phyloP scores from a whole-genome alignment of 2,113 vertebrate genomes.

The Gallinago media region DNA sequence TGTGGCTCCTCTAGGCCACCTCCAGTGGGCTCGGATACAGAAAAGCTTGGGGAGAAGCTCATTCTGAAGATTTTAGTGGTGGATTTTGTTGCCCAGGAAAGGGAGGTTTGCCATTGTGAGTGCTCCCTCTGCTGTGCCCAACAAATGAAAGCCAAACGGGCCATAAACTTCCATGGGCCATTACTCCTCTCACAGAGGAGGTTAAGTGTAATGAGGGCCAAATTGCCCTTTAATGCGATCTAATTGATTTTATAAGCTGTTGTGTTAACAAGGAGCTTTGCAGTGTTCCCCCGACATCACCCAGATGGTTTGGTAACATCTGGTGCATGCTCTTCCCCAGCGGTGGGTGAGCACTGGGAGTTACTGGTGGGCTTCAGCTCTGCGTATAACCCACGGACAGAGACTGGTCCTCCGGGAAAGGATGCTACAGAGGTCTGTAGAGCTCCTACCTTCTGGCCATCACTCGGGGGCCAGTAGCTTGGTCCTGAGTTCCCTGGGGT shows the following conservation, averaged over 20 bases:
- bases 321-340: background rate
- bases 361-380: background rate
- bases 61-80: accelerated
- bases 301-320: background rate
- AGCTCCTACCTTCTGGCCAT: background rate
- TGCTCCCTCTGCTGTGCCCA: background rate
- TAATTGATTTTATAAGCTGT: conserved; percentile 19
- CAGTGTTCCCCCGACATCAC: background rate
- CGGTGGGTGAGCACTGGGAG: background rate
- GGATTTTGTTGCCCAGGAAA: background rate
- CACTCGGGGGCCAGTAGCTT: background rate
- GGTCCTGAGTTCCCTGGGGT: background rate
- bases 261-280: background rate
- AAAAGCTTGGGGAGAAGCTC: background rate
- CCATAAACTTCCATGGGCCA: conserved; percentile 7
- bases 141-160: background rate
- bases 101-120: background rate
- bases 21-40: background rate
- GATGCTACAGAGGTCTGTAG: background rate
- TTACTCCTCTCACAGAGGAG: background rate
- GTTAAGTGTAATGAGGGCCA: conserved; percentile 3
- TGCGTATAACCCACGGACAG: accelerated
- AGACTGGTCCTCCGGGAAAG: background rate
- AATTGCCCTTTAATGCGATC: conserved; percentile 7
- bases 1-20: background rate